Base-by-base conservation (phyloP, 2,113 vertebrate genomes). In the Erythrolamprus reginae region DNA sequence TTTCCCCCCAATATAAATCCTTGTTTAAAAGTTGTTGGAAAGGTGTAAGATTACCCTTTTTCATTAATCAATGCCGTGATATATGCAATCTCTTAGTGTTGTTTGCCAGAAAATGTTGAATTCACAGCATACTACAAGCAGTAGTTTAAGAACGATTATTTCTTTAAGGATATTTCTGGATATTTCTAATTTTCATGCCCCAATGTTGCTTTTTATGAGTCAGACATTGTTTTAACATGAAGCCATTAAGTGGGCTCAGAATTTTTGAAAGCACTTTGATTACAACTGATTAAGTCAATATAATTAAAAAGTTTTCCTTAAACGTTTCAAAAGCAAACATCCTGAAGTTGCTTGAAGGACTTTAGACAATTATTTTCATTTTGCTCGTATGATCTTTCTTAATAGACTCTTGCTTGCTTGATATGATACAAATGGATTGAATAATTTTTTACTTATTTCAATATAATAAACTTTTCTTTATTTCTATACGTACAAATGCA, bases 51-150 rank as follows among this genome's bases (percentile, higher is more conserved):
- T 7, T 82, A 82, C 15, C 55, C 38, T 83, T 88, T 88, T 0
- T 83, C 48, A 89, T 0, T 33, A 33, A 82, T 58, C 56, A 87
- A 82, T 82, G 45, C 58, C 33, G 33, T 56, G n/a, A 86, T 45
- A 12, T 47, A 82, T 58, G 52, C 61, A 89, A 89, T 86, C 61
- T 90, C 53, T 82, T 52, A 42, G 8, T 47, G 47, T 58, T 58
- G 24, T 86, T 92, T 88, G 82, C 83, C 83, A 89, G 87, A 42
- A 92, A 86, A 89, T 50, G 13, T 28, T 47, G 6, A 87, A 9
- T n/a, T 82, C 58, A 23, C 24, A 55, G 45, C 53, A 84, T 4
- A 42, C 70, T 38, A 77, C 3, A 42, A n/a, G 33, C 7, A 77
- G 7, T 77, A 42, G 38, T 38, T 77, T 38, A 77, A 77, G 17